A percentile compares a stretch with the other conserved stretches of the same genome.
These are phyloP conservation scores for Speoplatyrhinus poulsoni DNA, from an alignment of 2,113 vertebrate genomes.

Conservation along the genomic window DNA sequence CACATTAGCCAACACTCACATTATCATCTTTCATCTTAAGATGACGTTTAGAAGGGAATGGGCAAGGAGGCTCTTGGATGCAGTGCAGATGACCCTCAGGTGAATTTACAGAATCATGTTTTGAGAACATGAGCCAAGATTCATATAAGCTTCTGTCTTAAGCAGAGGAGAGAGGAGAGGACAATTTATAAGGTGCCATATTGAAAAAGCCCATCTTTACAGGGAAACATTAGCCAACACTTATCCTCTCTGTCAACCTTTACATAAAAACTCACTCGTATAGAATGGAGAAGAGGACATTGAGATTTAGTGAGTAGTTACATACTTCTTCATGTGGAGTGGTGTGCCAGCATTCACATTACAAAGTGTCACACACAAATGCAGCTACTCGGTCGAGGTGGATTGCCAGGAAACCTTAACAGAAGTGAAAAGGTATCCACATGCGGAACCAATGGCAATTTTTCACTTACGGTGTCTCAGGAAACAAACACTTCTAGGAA, in stretches of 20 bases:
- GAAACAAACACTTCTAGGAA: no score
- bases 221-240: slow-evolving; percentile 63
- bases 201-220: slow-evolving; percentile 59
- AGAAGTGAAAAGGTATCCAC: no score
- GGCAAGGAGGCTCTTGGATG: slow-evolving; percentile 3
- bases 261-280: slow-evolving; percentile 52
- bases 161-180: slow-evolving; percentile 8
- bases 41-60: slow-evolving; percentile 34
- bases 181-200: slow-evolving; percentile 45
- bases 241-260: slow-evolving; percentile 57
- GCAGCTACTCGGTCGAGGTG: neutral
- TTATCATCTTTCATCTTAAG: slow-evolving; percentile 64
- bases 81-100: slow-evolving; percentile 45
- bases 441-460: no score
- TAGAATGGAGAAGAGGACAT: neutral
- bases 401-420: neutral
- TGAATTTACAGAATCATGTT: slow-evolving; percentile 48
- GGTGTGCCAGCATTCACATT: slow-evolving; percentile 15
- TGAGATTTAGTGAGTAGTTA: slow-evolving; percentile 1
- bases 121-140: slow-evolving; percentile 54
- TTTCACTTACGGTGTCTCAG: no score
- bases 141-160: slow-evolving; percentile 52
- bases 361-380: neutral
- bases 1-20: slow-evolving; percentile 69
- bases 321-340: slow-evolving; percentile 39